Evolutionary conservation across 2,113 vertebrate species (phyloP).

Genomic region (Colistium nudipinnis): DNA sequence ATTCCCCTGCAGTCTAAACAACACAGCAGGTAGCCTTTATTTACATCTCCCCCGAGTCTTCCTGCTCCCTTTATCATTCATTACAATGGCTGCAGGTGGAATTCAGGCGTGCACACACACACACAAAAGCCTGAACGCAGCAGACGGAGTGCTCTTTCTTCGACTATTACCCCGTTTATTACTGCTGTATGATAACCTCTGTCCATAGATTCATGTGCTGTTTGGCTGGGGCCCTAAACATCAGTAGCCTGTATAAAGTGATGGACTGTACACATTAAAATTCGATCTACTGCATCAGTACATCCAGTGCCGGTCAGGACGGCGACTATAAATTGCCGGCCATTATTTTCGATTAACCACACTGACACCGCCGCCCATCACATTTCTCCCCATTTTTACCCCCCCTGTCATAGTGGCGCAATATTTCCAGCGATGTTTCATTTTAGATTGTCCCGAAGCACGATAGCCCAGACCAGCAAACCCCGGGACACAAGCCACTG

Average conservation of each 20-base stretch:
- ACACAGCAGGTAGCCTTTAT: slow-evolving; percentile 63
- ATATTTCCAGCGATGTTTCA: slow-evolving; percentile 62
- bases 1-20: slow-evolving; percentile 37
- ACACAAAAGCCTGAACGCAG: not conserved
- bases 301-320: slow-evolving; percentile 64
- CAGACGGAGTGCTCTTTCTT: slow-evolving; percentile 24
- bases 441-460: slow-evolving; percentile 66
- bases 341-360: slow-evolving; percentile 81
- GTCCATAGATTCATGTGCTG: slow-evolving; percentile 59
- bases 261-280: slow-evolving; percentile 78
- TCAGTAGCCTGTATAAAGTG: slow-evolving; percentile 65
- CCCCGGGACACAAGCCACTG: slow-evolving; percentile 53
- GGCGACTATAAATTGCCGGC: slow-evolving; percentile 75
- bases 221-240: slow-evolving; percentile 65
- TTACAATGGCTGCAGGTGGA: slow-evolving; percentile 51
- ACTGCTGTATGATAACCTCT: slow-evolving; percentile 63
- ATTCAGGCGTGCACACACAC: slow-evolving; percentile 40
- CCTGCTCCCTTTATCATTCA: slow-evolving; percentile 19
- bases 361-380: slow-evolving; percentile 63
- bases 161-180: slow-evolving; percentile 48
- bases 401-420: slow-evolving; percentile 47
- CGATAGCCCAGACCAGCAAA: slow-evolving; percentile 67
- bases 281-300: slow-evolving; percentile 78
- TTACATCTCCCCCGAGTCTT: slow-evolving; percentile 59
- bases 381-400: slow-evolving; percentile 66